Conservation (phyloP, 1,140 invertebrate species). For the Reticulitermes speratus region DNA sequence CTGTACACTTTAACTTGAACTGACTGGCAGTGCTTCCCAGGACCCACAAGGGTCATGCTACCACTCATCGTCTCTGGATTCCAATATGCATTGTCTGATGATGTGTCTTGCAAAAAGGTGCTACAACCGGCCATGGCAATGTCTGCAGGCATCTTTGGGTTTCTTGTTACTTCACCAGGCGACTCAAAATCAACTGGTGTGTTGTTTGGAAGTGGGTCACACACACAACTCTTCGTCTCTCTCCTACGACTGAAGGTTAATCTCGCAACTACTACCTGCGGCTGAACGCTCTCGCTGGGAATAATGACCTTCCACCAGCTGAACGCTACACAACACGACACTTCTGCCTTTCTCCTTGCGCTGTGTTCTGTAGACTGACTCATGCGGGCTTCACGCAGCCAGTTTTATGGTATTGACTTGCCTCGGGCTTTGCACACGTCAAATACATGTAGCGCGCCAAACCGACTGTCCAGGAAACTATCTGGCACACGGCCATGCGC, state of each 20-base stretch:
- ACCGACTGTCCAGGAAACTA: not conserved
- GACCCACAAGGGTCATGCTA: slow-evolving; percentile 58
- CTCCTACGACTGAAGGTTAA: not conserved
- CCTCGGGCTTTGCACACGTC: not conserved
- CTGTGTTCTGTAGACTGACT: not conserved
- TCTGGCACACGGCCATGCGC: not conserved
- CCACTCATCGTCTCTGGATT: slow-evolving; percentile 64
- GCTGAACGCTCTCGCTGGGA: not conserved
- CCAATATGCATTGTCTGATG: slow-evolving; percentile 48
- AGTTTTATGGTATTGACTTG: not conserved
- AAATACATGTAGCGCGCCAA: not conserved
- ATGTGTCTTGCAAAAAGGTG: slow-evolving; percentile 44
- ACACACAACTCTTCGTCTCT: not conserved
- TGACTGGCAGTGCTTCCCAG: slow-evolving; percentile 57
- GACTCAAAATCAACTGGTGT: not conserved
- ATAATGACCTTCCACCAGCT: no score
- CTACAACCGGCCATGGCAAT: slow-evolving; percentile 48
- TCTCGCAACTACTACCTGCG: not conserved
- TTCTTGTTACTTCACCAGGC: not conserved
- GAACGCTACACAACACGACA: not conserved
- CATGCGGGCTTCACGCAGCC: not conserved
- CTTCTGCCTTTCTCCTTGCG: not conserved
- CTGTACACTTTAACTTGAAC: slow-evolving; percentile 65
- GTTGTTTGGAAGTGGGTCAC: not conserved
- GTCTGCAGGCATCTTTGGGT: slow-evolving; percentile 48